These are phyloP conservation scores for Micropoecilia bifurca DNA, from an alignment of 2,797 vertebrate genomes.

Conservation along the genomic window DNA sequence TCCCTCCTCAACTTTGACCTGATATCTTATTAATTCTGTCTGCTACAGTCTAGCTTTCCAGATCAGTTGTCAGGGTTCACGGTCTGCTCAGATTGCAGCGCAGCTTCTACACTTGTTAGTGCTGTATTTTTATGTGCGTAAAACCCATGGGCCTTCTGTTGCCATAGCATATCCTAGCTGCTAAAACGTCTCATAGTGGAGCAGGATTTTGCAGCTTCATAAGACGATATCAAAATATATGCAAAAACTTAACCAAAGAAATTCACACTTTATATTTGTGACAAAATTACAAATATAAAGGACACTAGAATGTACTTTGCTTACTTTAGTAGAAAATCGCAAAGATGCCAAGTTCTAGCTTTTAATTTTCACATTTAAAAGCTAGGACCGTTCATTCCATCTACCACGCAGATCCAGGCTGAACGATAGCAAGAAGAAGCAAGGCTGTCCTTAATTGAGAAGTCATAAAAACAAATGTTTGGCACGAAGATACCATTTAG, in stretches of 20 bases:
- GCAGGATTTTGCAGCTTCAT: not conserved
- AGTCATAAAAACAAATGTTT: constrained; percentile 53
- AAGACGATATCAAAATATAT: not conserved
- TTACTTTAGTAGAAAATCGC: constrained; percentile 9
- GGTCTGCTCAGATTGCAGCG: constrained; percentile 33
- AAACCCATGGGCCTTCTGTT: constrained; percentile 11
- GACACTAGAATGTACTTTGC: not conserved
- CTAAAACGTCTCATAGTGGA: constrained; percentile 5
- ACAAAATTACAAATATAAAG: not conserved
- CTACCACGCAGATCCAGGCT: constrained; percentile 29
- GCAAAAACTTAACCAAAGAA: constrained; percentile 3
- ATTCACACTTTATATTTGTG: not conserved
- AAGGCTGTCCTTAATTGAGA: constrained; percentile 36
- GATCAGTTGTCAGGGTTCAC: constrained; percentile 13
- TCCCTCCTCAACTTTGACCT: constrained; percentile 28
- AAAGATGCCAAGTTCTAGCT: not conserved
- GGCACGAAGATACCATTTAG: constrained; percentile 37
- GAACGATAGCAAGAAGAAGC: constrained; percentile 29
- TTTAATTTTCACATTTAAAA: constrained; percentile 17
- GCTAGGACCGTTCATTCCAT: not conserved
- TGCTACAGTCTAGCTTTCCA: constrained; percentile 33
- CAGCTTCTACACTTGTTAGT: constrained; percentile 44
- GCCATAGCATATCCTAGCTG: constrained; percentile 9
- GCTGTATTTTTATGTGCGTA: constrained; percentile 15
- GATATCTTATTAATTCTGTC: constrained; percentile 31